Evolutionary conservation across 1,140 invertebrate genomes (phyloP).

Genomic region (Drosophila tropicalis): DNA sequence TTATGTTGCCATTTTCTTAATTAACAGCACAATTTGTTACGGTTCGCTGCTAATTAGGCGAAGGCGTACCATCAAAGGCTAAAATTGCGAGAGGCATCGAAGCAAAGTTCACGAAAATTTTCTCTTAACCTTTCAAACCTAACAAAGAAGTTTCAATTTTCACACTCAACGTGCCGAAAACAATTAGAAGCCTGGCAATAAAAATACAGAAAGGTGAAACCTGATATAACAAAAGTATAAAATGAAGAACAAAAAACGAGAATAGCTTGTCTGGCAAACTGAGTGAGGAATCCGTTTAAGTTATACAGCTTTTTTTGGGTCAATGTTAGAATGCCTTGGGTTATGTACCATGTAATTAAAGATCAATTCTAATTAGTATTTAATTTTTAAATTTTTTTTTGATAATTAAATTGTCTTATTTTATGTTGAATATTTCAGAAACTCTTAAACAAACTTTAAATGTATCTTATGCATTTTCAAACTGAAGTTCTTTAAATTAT

Average conservation of each 20-base stretch:
- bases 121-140: slow-evolving; percentile 37
- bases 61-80: slow-evolving; percentile 46
- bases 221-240: slow-evolving; percentile 23
- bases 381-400: too few species aligned
- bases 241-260: neutral
- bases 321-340: too few species aligned
- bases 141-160: slow-evolving; percentile 56
- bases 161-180: slow-evolving; percentile 58
- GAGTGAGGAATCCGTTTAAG: slow-evolving; percentile 37
- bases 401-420: too few species aligned
- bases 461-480: too few species aligned
- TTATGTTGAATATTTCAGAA: too few species aligned
- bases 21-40: slow-evolving; percentile 60
- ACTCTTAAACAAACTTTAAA: too few species aligned
- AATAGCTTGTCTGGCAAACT: slow-evolving; percentile 33
- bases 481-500: too few species aligned
- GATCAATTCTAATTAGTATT: too few species aligned
- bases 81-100: slow-evolving; percentile 46
- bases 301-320: neutral
- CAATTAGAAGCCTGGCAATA: slow-evolving; percentile 38
- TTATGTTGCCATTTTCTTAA: slow-evolving; percentile 56
- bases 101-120: slow-evolving; percentile 42
- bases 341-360: too few species aligned
- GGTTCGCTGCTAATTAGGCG: slow-evolving; percentile 54
- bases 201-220: slow-evolving; percentile 40